Base-by-base conservation (phyloP, 2,113 vertebrate species). In the Seriola rivoliana region DNA sequence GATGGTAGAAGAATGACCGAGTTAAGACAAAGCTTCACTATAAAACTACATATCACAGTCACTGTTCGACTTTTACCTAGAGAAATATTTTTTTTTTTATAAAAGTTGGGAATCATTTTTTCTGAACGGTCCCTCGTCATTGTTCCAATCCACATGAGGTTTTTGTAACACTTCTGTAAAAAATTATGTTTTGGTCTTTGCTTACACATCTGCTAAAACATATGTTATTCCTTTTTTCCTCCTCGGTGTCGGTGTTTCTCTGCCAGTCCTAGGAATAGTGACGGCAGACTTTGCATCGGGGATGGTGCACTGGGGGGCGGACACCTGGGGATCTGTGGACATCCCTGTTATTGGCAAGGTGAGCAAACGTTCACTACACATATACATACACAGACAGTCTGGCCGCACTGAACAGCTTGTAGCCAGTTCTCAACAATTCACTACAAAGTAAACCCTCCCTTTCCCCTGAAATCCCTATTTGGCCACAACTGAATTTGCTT, bases 281-380 rank as follows among this genome's bases (percentile, higher is more conserved):
- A 95, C 91, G 6, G 96, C 95, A 87, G 96, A 97, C 94, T 97
- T 96, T 94, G 95, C 96, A 77, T 91, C 93, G 40, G 96, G 96
- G 86, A 92, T 85, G 3, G 93, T 96, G 71, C 96, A 96, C 86
- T 93, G 92, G 96, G 96, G 95, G 93, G 93, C 95, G 34, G 94
- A 96, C 90, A 96, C 95, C 88, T 95, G 95, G 96, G 95, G 95
- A 88, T 97, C 96, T 44, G 95, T 96, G 95, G 96, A 97, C 94
- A 96, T 97, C 90, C 96, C 96, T 92, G 90, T 97, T 91, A 94
- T 94, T 89, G 95, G 95, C 80, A 95, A 95, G 96, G 95, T 96
- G 91, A 94, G 90, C 58, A 42, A 48, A 62, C 23, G 21, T 6
- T 55, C 54, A 25, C 8, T 23, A 55, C n/a, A 44, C 52, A 66